phyloP scores from a whole-genome alignment of 2,888 invertebrate genomes.

The Crossocerus cetratus region DNA sequence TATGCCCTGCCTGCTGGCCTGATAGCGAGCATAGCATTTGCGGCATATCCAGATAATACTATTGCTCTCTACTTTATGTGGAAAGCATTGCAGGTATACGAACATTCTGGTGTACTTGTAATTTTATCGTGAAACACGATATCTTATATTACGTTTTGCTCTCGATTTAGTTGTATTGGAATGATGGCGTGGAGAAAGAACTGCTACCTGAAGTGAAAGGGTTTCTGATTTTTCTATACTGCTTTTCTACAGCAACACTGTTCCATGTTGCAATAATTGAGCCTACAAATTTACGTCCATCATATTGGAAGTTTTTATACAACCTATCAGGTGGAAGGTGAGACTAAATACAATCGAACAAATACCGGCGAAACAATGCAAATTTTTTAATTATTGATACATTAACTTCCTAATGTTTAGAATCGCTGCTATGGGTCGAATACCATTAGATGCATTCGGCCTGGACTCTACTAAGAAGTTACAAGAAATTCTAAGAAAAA shows the following conservation, averaged over 20 bases:
- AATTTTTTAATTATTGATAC: constrained; percentile 6
- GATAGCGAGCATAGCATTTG: constrained; percentile 84
- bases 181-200: constrained; percentile 83
- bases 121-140: background rate
- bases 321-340: constrained; percentile 85
- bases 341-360: constrained; percentile 28
- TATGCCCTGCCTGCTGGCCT: constrained; percentile 86
- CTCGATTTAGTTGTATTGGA: constrained; percentile 82
- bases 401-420: constrained; percentile 70
- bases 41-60: constrained; percentile 86
- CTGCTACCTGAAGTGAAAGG: constrained; percentile 83
- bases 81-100: constrained; percentile 87
- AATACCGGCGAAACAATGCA: background rate
- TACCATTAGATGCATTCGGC: constrained; percentile 81
- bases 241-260: constrained; percentile 86
- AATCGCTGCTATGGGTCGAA: constrained; percentile 80
- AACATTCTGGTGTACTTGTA: background rate
- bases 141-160: constrained; percentile 2
- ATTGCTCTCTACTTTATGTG: constrained; percentile 90
- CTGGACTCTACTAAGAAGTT: constrained; percentile 79
- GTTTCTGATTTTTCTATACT: constrained; percentile 85
- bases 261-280: constrained; percentile 89
- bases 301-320: constrained; percentile 89
- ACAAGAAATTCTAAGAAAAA: constrained; percentile 75
- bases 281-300: constrained; percentile 87